Percentiles rank a stretch among this genome's conserved stretches.
Conservation (phyloP, 1,140 invertebrate species). For the Lepidotrigona ventralis region DNA sequence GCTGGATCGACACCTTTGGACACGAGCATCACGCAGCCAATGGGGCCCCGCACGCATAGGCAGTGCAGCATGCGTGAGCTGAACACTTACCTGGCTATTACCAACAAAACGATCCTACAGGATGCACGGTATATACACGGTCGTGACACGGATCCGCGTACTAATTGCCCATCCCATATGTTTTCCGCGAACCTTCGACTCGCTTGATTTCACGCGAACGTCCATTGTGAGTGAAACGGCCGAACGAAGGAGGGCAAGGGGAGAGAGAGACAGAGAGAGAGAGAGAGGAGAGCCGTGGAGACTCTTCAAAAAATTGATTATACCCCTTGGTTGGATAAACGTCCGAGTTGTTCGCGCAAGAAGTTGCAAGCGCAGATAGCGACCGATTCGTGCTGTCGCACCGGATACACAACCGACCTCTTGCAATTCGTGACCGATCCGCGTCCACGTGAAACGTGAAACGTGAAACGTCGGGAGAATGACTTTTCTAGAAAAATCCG, state of each 20-base stretch:
- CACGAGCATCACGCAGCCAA: slow-evolving; percentile 34
- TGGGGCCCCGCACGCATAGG: slow-evolving; percentile 20
- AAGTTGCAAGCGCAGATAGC: slow-evolving; percentile 10
- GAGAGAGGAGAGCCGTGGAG: not conserved
- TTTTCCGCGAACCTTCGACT: slow-evolving; percentile 4
- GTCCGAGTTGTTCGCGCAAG: not conserved
- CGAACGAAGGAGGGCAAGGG: not conserved
- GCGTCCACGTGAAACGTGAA: not conserved
- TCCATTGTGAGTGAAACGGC: not conserved
- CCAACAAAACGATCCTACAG: not conserved
- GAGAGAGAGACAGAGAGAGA: too few species aligned
- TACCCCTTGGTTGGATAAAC: not conserved
- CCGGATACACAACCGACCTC: slow-evolving; percentile 7
- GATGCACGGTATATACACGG: not conserved
- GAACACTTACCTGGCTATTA: slow-evolving; percentile 52
- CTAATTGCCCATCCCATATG: slow-evolving; percentile 45
- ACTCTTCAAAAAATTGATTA: slow-evolving; percentile 33
- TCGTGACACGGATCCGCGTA: not conserved
- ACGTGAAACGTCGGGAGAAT: not conserved
- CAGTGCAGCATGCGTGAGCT: slow-evolving; percentile 38
- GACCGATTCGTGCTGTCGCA: not conserved
- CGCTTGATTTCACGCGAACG: slow-evolving; percentile 26
- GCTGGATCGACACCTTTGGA: slow-evolving; percentile 20
- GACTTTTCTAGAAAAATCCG: slow-evolving; percentile 18
- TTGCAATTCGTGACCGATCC: slow-evolving; percentile 9